Evolutionary conservation across 2,888 invertebrate genomes (phyloP).

Genomic region (Epinotia bilunana): DNA sequence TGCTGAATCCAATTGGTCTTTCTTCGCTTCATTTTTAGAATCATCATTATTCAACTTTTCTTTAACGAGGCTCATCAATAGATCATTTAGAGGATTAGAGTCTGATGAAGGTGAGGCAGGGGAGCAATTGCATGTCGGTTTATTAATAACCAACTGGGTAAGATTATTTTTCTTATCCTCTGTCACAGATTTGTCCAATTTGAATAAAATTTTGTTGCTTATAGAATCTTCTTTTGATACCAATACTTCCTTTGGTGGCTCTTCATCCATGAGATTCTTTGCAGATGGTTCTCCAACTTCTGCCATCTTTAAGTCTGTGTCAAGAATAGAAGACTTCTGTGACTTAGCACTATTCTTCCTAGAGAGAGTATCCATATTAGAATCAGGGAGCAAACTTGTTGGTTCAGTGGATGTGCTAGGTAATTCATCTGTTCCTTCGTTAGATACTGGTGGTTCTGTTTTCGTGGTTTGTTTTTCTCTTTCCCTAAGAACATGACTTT

Average conservation of each 20-base stretch:
- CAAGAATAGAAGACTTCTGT: constrained; percentile 78
- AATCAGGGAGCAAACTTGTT: constrained; percentile 57
- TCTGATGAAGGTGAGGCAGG: constrained; percentile 77
- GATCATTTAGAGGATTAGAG: constrained; percentile 78
- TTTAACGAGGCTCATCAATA: constrained; percentile 80
- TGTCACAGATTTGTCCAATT: constrained; percentile 68
- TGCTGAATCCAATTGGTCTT: constrained; percentile 77
- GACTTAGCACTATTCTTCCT: constrained; percentile 84
- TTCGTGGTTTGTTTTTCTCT: constrained; percentile 86
- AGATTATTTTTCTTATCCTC: constrained; percentile 78
- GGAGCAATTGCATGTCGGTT: constrained; percentile 78
- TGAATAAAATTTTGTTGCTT: constrained; percentile 78
- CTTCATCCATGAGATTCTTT: constrained; percentile 75
- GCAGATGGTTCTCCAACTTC: constrained; percentile 71
- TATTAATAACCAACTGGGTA: constrained; percentile 74
- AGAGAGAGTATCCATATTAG: constrained; percentile 68
- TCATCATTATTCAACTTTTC: constrained; percentile 86
- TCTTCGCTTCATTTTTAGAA: constrained; percentile 86
- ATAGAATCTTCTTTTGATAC: constrained; percentile 80
- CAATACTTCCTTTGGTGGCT: constrained; percentile 67
- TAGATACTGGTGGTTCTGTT: constrained; percentile 61
- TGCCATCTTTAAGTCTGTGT: constrained; percentile 61
- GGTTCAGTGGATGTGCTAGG: constrained; percentile 68
- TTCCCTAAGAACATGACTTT: constrained; percentile 94
- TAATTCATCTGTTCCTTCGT: constrained; percentile 62